Evolutionary conservation across 37 sponge, comb jelly and placozoan species (phyloP).

Genomic region (Corticium candelabrum): DNA sequence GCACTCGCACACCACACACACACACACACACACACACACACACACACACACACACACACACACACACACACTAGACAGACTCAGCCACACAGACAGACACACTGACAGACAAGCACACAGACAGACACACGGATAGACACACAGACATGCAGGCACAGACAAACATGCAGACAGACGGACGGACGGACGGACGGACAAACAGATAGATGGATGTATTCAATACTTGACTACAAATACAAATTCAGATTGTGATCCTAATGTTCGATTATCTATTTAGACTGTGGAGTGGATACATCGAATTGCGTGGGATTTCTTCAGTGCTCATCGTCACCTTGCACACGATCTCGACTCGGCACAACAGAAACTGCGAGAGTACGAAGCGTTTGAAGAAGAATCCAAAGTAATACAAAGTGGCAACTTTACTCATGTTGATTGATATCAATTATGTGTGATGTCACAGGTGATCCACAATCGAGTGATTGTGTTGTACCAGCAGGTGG

Average conservation of each 20-base stretch:
- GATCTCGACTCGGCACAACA: neutral
- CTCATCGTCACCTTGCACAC: neutral
- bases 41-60: no score
- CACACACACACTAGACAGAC: no score
- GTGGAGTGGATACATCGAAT: neutral
- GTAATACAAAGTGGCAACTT: neutral
- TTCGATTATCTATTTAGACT: neutral
- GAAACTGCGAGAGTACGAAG: neutral
- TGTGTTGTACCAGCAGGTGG: neutral
- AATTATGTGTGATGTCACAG: neutral
- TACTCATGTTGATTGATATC: neutral
- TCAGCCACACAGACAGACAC: no score
- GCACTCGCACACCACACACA: no score
- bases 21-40: no score
- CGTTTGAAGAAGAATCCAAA: neutral
- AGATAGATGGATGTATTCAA: neutral
- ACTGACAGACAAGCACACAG: no score
- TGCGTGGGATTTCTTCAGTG: neutral
- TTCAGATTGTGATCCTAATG: no score
- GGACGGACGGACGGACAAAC: no score
- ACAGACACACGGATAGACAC: no score
- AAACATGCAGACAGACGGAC: no score
- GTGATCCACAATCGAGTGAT: neutral
- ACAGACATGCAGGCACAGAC: no score
- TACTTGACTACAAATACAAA: no score